phyloP scores from a whole-genome alignment of 2,888 invertebrate genomes.

The Morinoia aosen region DNA sequence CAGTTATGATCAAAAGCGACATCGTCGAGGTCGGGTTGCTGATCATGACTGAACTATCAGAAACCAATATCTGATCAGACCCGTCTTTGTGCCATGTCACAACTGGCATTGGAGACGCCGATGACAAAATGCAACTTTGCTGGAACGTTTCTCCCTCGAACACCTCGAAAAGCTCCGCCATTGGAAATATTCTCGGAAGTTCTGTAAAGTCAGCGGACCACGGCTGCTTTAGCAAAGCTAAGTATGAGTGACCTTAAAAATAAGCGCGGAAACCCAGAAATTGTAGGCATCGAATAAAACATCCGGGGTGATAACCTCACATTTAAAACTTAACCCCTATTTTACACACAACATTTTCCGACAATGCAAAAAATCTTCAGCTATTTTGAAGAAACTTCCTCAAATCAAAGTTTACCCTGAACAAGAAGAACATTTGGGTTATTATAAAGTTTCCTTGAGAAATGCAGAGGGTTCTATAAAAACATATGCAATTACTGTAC shows the following conservation, averaged over 20 bases:
- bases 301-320: neutral
- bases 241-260: neutral
- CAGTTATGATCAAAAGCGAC: slow-evolving; percentile 62
- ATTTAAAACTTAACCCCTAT: neutral
- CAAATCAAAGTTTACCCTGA: neutral
- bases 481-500: neutral
- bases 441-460: neutral
- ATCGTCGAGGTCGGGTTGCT: slow-evolving; percentile 64
- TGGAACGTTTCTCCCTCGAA: slow-evolving; percentile 67
- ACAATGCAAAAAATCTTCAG: neutral
- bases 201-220: slow-evolving; percentile 56
- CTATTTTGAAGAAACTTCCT: neutral
- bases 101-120: slow-evolving; percentile 61
- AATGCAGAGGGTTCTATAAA: neutral
- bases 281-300: neutral
- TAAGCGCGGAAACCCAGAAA: neutral
- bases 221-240: too few relatives aligned
- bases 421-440: neutral
- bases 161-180: slow-evolving; percentile 61
- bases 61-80: slow-evolving; percentile 19
- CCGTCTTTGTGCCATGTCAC: slow-evolving; percentile 65
- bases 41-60: slow-evolving; percentile 62
- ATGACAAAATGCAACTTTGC: slow-evolving; percentile 66
- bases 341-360: neutral
- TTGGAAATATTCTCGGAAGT: slow-evolving; percentile 64